Base-by-base conservation (phyloP, 2,113 vertebrate genomes). In the Phycodurus eques region DNA sequence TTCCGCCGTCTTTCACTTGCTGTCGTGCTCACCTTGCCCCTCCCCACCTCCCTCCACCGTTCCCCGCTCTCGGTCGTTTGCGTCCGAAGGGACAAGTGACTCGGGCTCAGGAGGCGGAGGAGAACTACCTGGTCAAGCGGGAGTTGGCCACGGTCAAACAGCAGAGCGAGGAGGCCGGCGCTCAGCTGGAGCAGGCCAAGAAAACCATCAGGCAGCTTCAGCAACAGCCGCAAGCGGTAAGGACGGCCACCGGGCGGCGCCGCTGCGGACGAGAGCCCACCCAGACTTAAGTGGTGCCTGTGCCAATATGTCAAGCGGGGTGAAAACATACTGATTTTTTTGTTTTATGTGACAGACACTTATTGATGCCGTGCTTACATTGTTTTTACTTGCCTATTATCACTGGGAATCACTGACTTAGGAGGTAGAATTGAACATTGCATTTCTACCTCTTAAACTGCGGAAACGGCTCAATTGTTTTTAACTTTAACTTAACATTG, bases 51-150 rank as follows among this genome's bases (percentile, higher is more conserved):
- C 72, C 81, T 81, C 8, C 66, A 59, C 63, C 63, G 66, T 70
- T 82, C 82, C 12, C 35, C 64, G 67, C 81, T 81, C 85, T 83
- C 78, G 90, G 89, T 80, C 93, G 94, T 94, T 95, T 95, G 94
- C 93, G 95, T 97, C 94, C 94, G 87, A 97, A 99, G 98, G 98
- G 98, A 95, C 98, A 99, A 96, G 98, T 99, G 94, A 99, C 96
- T 86, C 95, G 98, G 92, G 98, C 98, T 89, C 98, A 98, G 93
- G 98, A 99, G 93, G 98, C 98, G 76, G 98, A 99, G 94, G 98
- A 99, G 94, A 98, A 96, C 96, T 98, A 99, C 94, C 95, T 99
- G 90, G 94, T 98, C 93, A 99, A 98, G 93, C 95, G 97, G 95
- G 98, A 99, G 92, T 92, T 99, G 93, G 95, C 95, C 93, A 97